Evolutionary conservation across 1,140 invertebrate species (phyloP), one percentile per base, ranked within the genome.

Genomic region (Periplaneta americana): DNA sequence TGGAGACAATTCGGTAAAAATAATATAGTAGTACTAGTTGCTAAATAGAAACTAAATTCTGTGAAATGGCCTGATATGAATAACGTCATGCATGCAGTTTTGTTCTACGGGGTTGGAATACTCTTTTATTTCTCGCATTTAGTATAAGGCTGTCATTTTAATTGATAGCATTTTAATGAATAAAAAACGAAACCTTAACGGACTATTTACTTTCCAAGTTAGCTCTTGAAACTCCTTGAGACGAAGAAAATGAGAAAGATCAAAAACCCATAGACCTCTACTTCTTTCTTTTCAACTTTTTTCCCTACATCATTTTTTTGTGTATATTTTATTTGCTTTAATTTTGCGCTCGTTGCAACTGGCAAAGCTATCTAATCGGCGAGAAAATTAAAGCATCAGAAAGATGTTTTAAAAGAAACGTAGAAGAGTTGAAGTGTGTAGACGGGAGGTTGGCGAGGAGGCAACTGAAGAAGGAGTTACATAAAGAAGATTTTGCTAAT

Each of bases 371-470:
- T 34, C 75, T 75, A 75, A 75, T 75, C 75, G 75, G 31, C 32
- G 75, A 75, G 75, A 75, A 75, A 75, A 75, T 75, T 75, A 75
- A 75, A 75, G 75, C 75, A 34, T 17, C 32, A 34, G 75, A 75
- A 28, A 66, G 48, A 66, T 66, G 22, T 66, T 66, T 66, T 66
- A 66, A 66, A 66, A 66, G 48, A 66, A 66, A 66, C 48, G 39
- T 18, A 18, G 48, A 66, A 66, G 48, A 11, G n/a, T 18, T 48
- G 48, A 66, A 66, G 48, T 28, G n/a, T 66, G 28, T 66, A 66
- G 22, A n/a, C n/a, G n/a, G n/a, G n/a, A n/a, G n/a, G n/a, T n/a
- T n/a, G n/a, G n/a, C 39, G 39, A 15, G 13, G 39, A 57, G 39
- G 22, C 13, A 57, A 57, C 22, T 57, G 22, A 57, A 57, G 39